Evolutionary conservation across 2,888 invertebrate species (phyloP).

Genomic region (Ganaspis brasiliensis): DNA sequence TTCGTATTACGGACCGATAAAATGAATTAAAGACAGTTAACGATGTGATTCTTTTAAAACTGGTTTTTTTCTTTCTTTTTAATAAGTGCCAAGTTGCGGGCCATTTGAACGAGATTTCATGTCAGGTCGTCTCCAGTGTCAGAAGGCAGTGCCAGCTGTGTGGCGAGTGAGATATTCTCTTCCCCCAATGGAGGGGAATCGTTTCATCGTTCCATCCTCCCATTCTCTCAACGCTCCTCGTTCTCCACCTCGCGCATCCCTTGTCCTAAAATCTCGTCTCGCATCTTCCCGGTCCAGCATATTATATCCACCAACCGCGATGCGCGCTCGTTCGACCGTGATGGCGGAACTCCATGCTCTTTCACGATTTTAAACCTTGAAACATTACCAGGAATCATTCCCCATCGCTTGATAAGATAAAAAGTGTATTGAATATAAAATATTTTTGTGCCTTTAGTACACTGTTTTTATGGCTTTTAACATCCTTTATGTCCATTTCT

Average conservation of each 20-base stretch:
- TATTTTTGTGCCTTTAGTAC: background rate
- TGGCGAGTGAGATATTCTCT: slow-evolving; percentile 55
- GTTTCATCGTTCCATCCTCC: slow-evolving; percentile 55
- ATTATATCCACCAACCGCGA: slow-evolving; percentile 70
- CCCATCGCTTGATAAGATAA: background rate
- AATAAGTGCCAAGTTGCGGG: slow-evolving; percentile 36
- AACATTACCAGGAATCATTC: slow-evolving; percentile 5
- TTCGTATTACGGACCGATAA: no score
- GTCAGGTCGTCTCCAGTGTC: slow-evolving; percentile 52
- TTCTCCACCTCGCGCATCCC: slow-evolving; percentile 45
- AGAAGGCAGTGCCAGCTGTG: slow-evolving; percentile 57
- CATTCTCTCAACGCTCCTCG: slow-evolving; percentile 55
- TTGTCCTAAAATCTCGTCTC: slow-evolving; percentile 56
- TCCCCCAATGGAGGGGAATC: slow-evolving; percentile 64
- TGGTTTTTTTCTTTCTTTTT: no score
- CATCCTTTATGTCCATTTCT: no score
- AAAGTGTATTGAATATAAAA: background rate
- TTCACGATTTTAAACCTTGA: slow-evolving; percentile 31
- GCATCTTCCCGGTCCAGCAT: slow-evolving; percentile 64
- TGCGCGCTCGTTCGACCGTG: slow-evolving; percentile 73
- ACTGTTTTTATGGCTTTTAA: no score
- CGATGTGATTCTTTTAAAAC: no score
- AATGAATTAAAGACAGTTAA: no score
- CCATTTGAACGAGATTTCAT: slow-evolving; percentile 57
- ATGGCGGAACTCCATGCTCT: slow-evolving; percentile 70